phyloP scores from a whole-genome alignment of 2,888 invertebrate genomes.

The Pardosa pseudoannulata region DNA sequence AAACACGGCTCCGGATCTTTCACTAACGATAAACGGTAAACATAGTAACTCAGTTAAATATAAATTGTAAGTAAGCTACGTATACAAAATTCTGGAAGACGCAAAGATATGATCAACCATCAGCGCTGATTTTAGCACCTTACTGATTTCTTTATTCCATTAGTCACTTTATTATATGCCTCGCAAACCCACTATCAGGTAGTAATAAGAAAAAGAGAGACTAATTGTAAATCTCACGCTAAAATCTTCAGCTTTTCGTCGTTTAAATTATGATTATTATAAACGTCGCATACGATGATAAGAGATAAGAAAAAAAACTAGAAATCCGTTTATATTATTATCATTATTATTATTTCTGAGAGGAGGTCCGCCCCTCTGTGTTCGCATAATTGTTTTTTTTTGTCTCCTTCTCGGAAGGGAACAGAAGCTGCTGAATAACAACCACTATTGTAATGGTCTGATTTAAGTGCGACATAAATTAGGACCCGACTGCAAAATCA shows the following conservation, averaged over 20 bases:
- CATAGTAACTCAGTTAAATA: too few species aligned
- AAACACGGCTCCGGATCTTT: too few species aligned
- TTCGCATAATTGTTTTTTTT: not conserved
- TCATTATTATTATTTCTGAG: not conserved
- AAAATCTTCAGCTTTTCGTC: not conserved
- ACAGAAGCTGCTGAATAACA: not conserved
- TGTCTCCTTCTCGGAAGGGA: not conserved
- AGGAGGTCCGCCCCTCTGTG: too few species aligned
- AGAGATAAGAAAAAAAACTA: not conserved
- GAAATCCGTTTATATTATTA: not conserved
- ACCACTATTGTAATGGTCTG: not conserved
- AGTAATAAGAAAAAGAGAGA: too few species aligned
- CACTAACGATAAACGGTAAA: too few species aligned
- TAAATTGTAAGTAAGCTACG: too few species aligned
- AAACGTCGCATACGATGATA: not conserved
- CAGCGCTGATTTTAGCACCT: too few species aligned
- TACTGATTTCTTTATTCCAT: too few species aligned
- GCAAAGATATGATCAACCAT: too few species aligned
- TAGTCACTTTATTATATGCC: too few species aligned
- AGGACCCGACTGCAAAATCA: not conserved
- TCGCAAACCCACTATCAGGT: too few species aligned
- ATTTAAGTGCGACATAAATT: conserved; percentile 1
- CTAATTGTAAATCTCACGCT: not conserved
- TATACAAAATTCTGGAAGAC: too few species aligned
- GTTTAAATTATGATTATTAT: not conserved